These are phyloP conservation scores for Euthynnus affinis DNA, from an alignment of 2,797 vertebrate species.

Conservation along the genomic window DNA sequence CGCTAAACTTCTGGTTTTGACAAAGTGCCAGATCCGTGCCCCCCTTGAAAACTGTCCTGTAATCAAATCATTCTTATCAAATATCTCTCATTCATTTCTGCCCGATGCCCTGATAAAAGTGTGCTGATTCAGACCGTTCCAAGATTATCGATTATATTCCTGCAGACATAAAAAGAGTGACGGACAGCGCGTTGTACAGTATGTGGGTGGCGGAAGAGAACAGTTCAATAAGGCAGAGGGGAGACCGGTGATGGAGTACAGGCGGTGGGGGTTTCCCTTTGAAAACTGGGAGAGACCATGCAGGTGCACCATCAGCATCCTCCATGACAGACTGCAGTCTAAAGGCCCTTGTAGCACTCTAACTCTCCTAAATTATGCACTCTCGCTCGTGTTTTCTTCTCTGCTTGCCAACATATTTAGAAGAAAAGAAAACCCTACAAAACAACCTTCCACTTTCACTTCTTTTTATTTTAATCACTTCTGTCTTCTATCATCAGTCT, in stretches of 20 bases:
- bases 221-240: conserved; percentile 46
- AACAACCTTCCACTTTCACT: not conserved
- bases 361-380: not conserved
- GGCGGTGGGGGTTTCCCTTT: conserved; percentile 57
- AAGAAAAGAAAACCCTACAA: not conserved
- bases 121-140: conserved; percentile 71
- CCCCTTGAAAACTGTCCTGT: not conserved
- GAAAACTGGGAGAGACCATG: conserved; percentile 39
- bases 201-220: conserved; percentile 70
- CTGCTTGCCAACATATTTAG: not conserved
- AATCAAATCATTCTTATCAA: conserved; percentile 25
- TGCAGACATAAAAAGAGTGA: conserved; percentile 65
- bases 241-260: conserved; percentile 40
- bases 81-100: conserved; percentile 37
- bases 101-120: conserved; percentile 19
- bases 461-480: not conserved
- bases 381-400: not conserved
- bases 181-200: conserved; percentile 55
- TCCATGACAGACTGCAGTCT: conserved; percentile 18
- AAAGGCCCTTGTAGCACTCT: not conserved
- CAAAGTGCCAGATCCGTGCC: not conserved
- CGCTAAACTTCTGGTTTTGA: not conserved
- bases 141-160: conserved; percentile 58
- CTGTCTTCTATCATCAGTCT: not conserved
- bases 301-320: conserved; percentile 48